Base-by-base conservation (phyloP, 2,888 invertebrate species). In the Tipula lateralis region DNA sequence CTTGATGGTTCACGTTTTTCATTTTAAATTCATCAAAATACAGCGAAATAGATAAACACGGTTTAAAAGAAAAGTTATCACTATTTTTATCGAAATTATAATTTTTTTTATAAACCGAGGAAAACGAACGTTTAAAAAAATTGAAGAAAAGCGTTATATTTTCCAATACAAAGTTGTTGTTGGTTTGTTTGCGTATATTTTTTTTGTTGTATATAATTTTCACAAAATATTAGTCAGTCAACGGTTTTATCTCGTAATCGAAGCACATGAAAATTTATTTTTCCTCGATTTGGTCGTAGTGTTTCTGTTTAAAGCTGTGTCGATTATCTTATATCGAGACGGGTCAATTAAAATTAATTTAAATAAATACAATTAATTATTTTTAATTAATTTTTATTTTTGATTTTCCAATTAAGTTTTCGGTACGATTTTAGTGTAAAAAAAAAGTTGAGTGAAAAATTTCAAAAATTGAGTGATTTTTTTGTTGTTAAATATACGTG, bases 201-300 rank as follows among this genome's bases (percentile, higher is more conserved):
- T 44, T n/a, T 44, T 44, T 44, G 32, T 44, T 66, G 1, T 66
- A 13, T 39, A 13, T 39, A 66, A 66, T 24, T 66, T 66, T 24
- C 66, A 66, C 24, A 66, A 19, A 66, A 66, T 24, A 24, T 66
- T 24, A 66, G 9, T 24, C 66, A 66, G 66, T 66, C 66, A 66
- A 66, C 66, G 66, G 66, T 66, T 66, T 66, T 66, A 66, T 66
- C 66, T 66, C 66, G 66, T 66, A 24, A 66, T 66, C 19, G 66
- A 66, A 66, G 24, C 66, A 66, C 66, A 66, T 24, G 66, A 66
- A 66, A 66, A 24, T 44, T n/a, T n/a, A 66, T 19, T 66, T 66
- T 9, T 9, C 4, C 24, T 24, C 66, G 9, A 66, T 66, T 66
- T 66, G 24, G 24, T 24, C 5, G 12, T 1, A n/a, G n/a, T n/a